A percentile compares a stretch with the other conserved stretches of the same genome.
These are phyloP conservation scores for Pyrochroa serraticornis DNA, from an alignment of 2,888 invertebrate genomes.

Conservation along the genomic window DNA sequence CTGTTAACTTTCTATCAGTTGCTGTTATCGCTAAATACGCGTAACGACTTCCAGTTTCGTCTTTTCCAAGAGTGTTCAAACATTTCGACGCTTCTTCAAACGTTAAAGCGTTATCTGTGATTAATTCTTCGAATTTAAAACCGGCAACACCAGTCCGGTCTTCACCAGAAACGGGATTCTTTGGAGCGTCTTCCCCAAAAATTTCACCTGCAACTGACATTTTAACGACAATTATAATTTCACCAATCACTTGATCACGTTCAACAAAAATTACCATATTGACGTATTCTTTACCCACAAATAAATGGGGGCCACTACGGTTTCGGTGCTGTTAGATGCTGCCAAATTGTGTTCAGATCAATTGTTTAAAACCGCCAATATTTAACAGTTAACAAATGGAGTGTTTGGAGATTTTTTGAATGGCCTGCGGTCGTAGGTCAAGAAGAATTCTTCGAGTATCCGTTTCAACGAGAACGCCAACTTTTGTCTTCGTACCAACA, in stretches of 20 bases:
- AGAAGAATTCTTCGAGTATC: too few relatives aligned
- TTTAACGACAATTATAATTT: not conserved
- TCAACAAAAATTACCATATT: not conserved
- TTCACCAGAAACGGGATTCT: conserved; percentile 10
- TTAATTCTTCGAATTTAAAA: conserved; percentile 34
- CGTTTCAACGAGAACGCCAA: not conserved
- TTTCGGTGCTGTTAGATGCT: too few relatives aligned
- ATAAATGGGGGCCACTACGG: too few relatives aligned
- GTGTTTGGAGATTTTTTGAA: not conserved
- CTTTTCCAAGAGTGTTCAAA: conserved; percentile 55
- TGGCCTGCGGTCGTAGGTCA: conserved; percentile 8
- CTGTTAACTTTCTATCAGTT: conserved; percentile 60
- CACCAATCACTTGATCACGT: not conserved
- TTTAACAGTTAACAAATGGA: too few relatives aligned
- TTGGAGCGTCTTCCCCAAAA: conserved; percentile 11
- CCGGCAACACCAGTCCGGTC: not conserved
- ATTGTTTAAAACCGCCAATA: not conserved
- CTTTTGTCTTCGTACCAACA: conserved; percentile 3
- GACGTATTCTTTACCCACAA: too few relatives aligned
- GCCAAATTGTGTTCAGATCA: too few relatives aligned
- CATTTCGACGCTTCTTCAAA: conserved; percentile 54
- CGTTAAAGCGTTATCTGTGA: conserved; percentile 46
- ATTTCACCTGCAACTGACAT: conserved; percentile 14
- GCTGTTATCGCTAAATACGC: conserved; percentile 65
- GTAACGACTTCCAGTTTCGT: conserved; percentile 59